These are phyloP conservation scores for Hyposoter didymator DNA, from an alignment of 2,888 invertebrate genomes.

Conservation along the genomic window DNA sequence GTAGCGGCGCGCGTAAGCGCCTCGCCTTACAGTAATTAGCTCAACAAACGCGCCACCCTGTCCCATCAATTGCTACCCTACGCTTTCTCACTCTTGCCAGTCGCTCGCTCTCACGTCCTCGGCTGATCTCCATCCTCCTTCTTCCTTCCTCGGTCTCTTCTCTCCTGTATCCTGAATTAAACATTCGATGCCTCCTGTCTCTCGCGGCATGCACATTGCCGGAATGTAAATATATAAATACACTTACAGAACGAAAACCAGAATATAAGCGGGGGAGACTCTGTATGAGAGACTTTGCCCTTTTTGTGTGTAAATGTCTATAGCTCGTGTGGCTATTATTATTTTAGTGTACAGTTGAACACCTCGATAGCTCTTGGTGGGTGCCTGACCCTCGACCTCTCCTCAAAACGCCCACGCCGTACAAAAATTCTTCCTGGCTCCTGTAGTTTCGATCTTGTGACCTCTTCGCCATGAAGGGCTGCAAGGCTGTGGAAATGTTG, in stretches of 20 bases:
- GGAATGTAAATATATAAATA: conserved; percentile 81
- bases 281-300: conserved; percentile 42
- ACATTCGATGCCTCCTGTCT: conserved; percentile 84
- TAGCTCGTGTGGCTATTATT: conserved; percentile 47
- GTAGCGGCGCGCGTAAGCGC: conserved; percentile 83
- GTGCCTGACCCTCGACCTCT: not conserved
- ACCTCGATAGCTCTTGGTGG: conserved; percentile 1
- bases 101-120: conserved; percentile 67
- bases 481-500: not conserved
- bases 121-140: conserved; percentile 59
- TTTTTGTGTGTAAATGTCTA: conserved; percentile 54
- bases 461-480: not conserved
- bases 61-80: conserved; percentile 84
- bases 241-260: conserved; percentile 65
- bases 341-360: conserved; percentile 41
- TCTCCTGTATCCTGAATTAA: conserved; percentile 82
- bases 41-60: conserved; percentile 84
- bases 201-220: conserved; percentile 78
- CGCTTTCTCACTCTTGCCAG: conserved; percentile 70
- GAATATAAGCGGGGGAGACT: conserved; percentile 47
- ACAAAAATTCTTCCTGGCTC: not conserved
- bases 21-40: conserved; percentile 84
- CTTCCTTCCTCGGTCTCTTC: conserved; percentile 44
- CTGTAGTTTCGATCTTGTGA: not conserved
- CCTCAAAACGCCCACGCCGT: not conserved